Base-by-base conservation (phyloP, 2,797 vertebrate species). In the Enteromius unitaeniatus region DNA sequence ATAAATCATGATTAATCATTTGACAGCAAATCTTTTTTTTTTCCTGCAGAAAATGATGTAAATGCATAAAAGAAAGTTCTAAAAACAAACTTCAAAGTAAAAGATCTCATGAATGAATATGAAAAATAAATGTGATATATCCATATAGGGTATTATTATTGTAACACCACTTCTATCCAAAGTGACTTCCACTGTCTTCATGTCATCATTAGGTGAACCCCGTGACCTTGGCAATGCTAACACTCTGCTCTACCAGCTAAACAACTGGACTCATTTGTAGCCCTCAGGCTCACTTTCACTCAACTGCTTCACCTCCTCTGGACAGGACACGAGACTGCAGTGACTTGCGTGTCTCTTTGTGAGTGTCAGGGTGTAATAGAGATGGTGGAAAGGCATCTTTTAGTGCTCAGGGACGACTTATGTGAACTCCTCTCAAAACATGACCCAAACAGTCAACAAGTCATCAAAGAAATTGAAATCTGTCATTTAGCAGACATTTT, bases 401-500 rank as follows among this genome's bases (percentile, higher is more conserved):
- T 68, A 70, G 74, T 78, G 37, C 65, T 78, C 51, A 69, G 37
- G 51, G 74, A n/a, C 13, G 0, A 37, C 37, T 78, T 78, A 23
- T 69, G 68, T 79, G 49, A 69, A 55, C 47, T 69, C 28, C 15
- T 47, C n/a, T 78, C 51, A 70, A 60, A 69, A 47, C 51, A 62
- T 47, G 40, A 42, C 64, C 51, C 28, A 70, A 78, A 62, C 62
- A 78, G 74, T 70, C 74, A 82, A 82, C 72, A 84, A 62, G 53
- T 69, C 65, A 47, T 77, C 40, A 78, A 53, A 49, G 65, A 84
- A 84, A 60, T 78, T 34, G 82, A 84, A 84, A 78, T 78, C 51
- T 84, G 65, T 78, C 75, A 70, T 78, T 83, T 70, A 60, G 28
- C 6, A 21, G 82, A 37, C 65, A 83, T 78, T 84, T 83, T 70